Percentiles rank a stretch among this genome's conserved stretches.
phyloP scores from a whole-genome alignment of 2,888 invertebrate species.

The Epinotia bilunana region DNA sequence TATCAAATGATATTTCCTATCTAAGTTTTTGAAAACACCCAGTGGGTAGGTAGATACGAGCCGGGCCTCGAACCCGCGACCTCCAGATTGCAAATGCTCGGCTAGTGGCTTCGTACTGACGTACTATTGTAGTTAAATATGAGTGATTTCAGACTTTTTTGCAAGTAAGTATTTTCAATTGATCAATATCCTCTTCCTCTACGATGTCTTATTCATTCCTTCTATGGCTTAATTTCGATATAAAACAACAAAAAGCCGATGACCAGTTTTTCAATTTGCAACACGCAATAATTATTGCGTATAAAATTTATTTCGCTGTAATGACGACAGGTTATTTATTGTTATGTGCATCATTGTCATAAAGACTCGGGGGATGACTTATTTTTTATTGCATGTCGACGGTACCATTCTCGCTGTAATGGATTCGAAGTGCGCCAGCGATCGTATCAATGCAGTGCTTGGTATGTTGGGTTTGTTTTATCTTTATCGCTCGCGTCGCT shows the following conservation, averaged over 20 bases:
- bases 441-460: conserved; percentile 32
- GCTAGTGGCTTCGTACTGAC: no score
- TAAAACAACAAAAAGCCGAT: conserved; percentile 3
- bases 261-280: conserved; percentile 27
- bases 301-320: conserved; percentile 38
- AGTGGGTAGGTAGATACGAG: no score
- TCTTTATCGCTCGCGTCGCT: conserved; percentile 24
- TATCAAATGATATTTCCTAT: no score
- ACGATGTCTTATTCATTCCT: conserved; percentile 12
- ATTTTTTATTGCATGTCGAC: conserved; percentile 41
- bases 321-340: conserved; percentile 43
- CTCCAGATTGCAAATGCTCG: no score
- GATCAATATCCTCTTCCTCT: neutral
- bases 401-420: conserved; percentile 35
- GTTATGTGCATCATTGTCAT: conserved; percentile 39
- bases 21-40: no score
- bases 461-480: conserved; percentile 30
- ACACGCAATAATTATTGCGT: conserved; percentile 34
- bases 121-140: no score
- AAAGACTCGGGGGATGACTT: conserved; percentile 39
- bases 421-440: conserved; percentile 30
- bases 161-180: neutral
- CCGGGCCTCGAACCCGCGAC: no score
- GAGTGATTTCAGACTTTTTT: neutral
- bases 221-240: conserved; percentile 5